Evolutionary conservation across 2,888 invertebrate genomes (phyloP).

Genomic region (Horisme vitalbata): DNA sequence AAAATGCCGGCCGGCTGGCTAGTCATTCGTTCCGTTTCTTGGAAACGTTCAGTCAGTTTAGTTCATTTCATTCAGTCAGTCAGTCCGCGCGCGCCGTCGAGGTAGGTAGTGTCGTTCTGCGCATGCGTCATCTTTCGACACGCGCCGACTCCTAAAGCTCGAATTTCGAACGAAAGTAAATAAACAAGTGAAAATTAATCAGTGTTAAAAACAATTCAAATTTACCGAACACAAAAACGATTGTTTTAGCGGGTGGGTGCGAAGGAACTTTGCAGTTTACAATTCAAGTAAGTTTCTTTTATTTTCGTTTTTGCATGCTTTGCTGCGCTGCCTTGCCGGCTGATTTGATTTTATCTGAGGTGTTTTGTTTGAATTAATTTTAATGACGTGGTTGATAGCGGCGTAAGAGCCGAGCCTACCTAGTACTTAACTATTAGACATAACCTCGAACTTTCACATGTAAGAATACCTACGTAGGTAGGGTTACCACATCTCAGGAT

Average conservation of each 20-base stretch:
- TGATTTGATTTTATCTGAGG: conserved; percentile 60
- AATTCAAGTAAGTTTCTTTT: conserved; percentile 66
- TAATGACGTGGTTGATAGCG: conserved; percentile 23
- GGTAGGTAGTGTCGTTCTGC: conserved; percentile 48
- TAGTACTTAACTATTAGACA: background rate
- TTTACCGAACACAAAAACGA: background rate
- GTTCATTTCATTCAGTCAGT: conserved; percentile 44
- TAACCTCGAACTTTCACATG: too few species aligned
- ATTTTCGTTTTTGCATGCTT: conserved; percentile 61
- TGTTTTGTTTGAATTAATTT: conserved; percentile 34
- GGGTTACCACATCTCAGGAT: too few species aligned
- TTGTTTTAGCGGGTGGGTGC: conserved; percentile 34
- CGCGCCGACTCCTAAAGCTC: conserved; percentile 60
- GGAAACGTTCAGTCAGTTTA: conserved; percentile 24
- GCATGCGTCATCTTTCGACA: conserved; percentile 58
- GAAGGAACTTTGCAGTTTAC: conserved; percentile 60
- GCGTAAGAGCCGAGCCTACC: conserved; percentile 12
- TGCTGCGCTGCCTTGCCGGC: conserved; percentile 51
- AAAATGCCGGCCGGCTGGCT: conserved; percentile 7
- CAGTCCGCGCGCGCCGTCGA: conserved; percentile 61
- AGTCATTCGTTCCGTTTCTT: conserved; percentile 17
- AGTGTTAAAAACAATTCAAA: conserved; percentile 45
- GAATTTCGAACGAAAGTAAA: conserved; percentile 57
- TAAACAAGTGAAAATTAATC: conserved; percentile 21
- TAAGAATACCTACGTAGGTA: too few species aligned